Percentiles rank a stretch among this genome's conserved stretches.
Evolutionary conservation across 2,797 vertebrate species (phyloP).

Genomic region (Poecilia gillii): DNA sequence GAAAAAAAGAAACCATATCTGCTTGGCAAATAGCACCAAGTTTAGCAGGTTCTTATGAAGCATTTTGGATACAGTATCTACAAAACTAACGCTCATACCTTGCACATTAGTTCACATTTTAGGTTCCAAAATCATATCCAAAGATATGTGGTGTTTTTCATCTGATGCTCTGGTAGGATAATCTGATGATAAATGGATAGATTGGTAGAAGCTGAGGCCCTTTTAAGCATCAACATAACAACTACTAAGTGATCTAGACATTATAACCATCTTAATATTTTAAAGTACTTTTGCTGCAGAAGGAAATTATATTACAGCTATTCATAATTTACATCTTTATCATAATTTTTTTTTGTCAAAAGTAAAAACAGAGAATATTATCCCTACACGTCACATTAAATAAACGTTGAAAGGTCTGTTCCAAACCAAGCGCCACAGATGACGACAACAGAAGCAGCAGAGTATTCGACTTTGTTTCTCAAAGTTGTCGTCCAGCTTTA

Average conservation of each 20-base stretch:
- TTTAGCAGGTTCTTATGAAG: background rate
- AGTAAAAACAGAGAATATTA: background rate
- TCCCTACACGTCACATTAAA: constrained; percentile 8
- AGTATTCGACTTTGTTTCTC: constrained; percentile 31
- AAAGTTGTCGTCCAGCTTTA: constrained; percentile 34
- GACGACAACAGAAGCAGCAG: constrained; percentile 39
- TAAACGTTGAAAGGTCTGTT: constrained; percentile 22
- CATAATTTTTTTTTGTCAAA: background rate
- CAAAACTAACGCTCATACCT: no score
- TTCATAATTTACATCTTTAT: background rate
- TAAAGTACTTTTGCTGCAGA: background rate
- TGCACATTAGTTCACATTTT: no score
- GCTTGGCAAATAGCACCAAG: background rate
- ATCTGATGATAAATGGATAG: no score
- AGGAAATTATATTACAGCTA: background rate
- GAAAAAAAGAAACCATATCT: background rate
- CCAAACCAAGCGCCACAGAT: constrained; percentile 28
- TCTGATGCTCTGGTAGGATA: no score
- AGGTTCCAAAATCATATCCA: no score
- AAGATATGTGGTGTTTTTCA: no score
- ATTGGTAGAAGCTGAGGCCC: background rate
- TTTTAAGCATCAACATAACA: background rate
- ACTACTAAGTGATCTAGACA: background rate
- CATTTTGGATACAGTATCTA: background rate
- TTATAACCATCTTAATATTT: background rate